Evolutionary conservation across 2,797 vertebrate genomes (phyloP).

Genomic region (Halcyon leucocephala): DNA sequence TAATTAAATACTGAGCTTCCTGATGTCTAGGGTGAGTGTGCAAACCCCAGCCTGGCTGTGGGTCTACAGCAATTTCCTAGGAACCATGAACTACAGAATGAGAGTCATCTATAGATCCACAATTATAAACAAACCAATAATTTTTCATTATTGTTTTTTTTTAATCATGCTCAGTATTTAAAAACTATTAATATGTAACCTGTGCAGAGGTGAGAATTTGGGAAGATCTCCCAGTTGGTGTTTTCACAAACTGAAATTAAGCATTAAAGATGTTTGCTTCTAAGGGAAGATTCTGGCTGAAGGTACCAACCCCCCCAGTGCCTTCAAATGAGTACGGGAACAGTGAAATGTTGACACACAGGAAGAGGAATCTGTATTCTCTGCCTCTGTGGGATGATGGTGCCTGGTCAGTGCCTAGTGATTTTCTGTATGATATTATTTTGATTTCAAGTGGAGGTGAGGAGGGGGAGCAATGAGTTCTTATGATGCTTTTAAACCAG

Average conservation of each 20-base stretch:
- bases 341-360: background rate
- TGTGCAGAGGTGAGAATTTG: background rate
- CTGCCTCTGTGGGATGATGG: background rate
- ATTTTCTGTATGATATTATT: background rate
- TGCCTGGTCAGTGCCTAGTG: background rate
- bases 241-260: background rate
- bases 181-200: background rate
- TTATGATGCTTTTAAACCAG: background rate
- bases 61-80: background rate
- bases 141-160: background rate
- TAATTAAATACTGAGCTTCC: slow-evolving; percentile 40
- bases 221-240: background rate
- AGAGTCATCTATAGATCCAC: background rate
- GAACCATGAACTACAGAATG: background rate
- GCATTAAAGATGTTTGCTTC: background rate
- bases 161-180: background rate
- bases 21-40: background rate
- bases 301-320: background rate
- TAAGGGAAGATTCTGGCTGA: background rate
- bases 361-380: background rate
- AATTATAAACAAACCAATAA: background rate
- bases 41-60: background rate
- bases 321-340: background rate
- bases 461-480: background rate
- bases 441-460: background rate